phyloP scores from a whole-genome alignment of 2,113 vertebrate species.

The Apaloderma vittatum region DNA sequence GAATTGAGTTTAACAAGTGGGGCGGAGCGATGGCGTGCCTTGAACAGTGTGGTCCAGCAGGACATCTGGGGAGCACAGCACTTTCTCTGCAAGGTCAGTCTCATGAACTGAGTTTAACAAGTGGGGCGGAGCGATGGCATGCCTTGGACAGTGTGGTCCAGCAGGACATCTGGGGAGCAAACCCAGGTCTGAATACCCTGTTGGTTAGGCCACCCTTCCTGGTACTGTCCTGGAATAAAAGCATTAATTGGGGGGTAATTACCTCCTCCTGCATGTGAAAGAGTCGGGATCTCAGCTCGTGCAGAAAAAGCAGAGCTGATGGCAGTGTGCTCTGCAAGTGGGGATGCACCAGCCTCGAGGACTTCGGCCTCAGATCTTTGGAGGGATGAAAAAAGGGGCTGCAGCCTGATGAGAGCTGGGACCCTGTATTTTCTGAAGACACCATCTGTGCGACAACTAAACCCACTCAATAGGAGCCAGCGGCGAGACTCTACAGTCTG shows the following conservation, averaged over 20 bases:
- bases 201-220: too few relatives aligned
- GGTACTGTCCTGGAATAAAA: not conserved
- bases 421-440: not conserved
- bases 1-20: not conserved
- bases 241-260: not conserved
- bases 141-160: not conserved
- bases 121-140: not conserved
- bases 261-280: not conserved
- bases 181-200: not conserved
- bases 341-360: accelerated
- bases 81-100: not conserved
- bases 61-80: not conserved
- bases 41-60: not conserved
- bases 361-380: too few relatives aligned
- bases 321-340: not conserved
- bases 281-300: not conserved
- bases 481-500: not conserved
- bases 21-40: not conserved
- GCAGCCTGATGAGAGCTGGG: not conserved
- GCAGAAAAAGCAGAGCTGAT: not conserved
- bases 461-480: not conserved
- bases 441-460: not conserved
- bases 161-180: not conserved
- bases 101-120: not conserved
- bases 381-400: too few relatives aligned